These are phyloP conservation scores for Lacanobia oleracea DNA, from an alignment of 2,888 invertebrate genomes.

Conservation along the genomic window DNA sequence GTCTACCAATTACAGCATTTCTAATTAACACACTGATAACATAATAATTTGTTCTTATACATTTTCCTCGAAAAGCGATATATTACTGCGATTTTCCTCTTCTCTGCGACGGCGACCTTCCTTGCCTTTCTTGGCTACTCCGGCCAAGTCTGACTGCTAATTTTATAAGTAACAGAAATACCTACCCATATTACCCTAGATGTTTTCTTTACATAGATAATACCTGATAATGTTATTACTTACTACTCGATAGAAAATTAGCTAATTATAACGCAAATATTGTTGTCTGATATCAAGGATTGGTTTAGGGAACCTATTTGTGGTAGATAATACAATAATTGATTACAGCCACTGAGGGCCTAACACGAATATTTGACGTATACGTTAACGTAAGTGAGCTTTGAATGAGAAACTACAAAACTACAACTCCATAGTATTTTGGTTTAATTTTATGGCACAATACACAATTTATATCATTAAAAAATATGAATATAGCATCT, in stretches of 20 bases:
- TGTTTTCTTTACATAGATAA: background rate
- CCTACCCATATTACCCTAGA: background rate
- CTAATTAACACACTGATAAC: constrained; percentile 8
- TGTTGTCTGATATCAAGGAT: background rate
- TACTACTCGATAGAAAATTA: background rate
- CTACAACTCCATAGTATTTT: no score
- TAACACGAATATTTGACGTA: no score
- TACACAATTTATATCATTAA: no score
- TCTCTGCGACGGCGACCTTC: constrained; percentile 13
- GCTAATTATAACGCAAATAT: constrained; percentile 28
- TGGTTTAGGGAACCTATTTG: background rate
- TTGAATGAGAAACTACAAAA: no score
- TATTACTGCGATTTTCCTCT: constrained; percentile 40
- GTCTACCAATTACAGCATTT: constrained; percentile 3
- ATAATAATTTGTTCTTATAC: constrained; percentile 3
- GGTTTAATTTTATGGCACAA: no score
- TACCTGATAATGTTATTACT: background rate
- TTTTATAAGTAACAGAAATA: constrained; percentile 19
- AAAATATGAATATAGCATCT: no score
- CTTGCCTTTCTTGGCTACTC: constrained; percentile 25
- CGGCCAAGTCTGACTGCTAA: constrained; percentile 17
- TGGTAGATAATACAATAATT: no score
- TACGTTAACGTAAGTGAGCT: no score
- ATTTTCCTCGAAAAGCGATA: constrained; percentile 25
- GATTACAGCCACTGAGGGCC: no score